Evolutionary conservation across 2,797 vertebrate genomes (phyloP).

Genomic region (Acanthurus leucopareius): DNA sequence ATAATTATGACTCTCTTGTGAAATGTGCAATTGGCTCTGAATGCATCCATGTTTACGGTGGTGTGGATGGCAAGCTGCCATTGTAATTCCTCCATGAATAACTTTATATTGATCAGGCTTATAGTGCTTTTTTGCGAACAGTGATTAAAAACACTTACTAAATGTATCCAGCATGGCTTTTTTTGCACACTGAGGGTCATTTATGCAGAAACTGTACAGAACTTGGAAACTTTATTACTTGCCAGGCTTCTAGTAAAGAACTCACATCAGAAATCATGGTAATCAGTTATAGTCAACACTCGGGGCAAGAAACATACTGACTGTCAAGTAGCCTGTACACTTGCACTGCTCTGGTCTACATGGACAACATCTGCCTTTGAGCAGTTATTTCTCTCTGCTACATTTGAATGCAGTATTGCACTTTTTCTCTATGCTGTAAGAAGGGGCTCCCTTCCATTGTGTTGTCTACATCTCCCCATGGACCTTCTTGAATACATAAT

Average conservation of each 20-base stretch:
- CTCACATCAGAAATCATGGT: too few relatives aligned
- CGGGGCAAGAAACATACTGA: too few relatives aligned
- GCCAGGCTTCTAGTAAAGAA: constrained; percentile 5
- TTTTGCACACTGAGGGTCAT: not conserved
- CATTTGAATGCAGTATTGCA: too few relatives aligned
- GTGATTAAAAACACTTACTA: not conserved
- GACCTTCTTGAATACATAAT: too few relatives aligned
- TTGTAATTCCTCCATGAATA: not conserved
- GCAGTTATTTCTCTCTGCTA: too few relatives aligned
- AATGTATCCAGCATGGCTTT: not conserved
- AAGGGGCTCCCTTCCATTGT: too few relatives aligned
- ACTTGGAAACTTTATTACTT: not conserved
- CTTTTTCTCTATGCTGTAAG: too few relatives aligned
- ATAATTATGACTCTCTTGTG: not conserved
- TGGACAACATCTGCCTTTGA: too few relatives aligned
- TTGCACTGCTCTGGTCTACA: too few relatives aligned
- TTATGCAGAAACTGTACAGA: not conserved
- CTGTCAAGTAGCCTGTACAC: not conserved
- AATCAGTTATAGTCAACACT: too few relatives aligned
- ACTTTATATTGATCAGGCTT: not conserved
- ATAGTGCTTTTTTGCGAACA: not conserved
- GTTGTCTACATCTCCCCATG: too few relatives aligned
- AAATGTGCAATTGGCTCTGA: not conserved
- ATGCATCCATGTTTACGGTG: not conserved
- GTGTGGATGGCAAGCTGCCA: not conserved